Evolutionary conservation across 2,888 invertebrate genomes (phyloP), one percentile per base, ranked within the genome.

Genomic region (Amphipyra berbera): DNA sequence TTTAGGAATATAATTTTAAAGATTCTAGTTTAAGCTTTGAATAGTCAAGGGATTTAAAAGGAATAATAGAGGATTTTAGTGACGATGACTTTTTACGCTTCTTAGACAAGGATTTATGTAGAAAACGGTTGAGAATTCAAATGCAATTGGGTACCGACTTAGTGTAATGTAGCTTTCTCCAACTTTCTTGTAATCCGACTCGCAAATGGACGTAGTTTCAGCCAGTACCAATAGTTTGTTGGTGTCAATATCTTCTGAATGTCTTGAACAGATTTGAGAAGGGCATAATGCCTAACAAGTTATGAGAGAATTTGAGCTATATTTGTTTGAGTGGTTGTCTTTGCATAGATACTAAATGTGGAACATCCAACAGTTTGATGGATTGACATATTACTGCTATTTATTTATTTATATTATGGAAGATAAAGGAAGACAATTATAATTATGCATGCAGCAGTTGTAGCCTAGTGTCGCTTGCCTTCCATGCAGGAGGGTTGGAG

Each of bases 21-120:
- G 13, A 1, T 46, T 8, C n/a, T 9, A 2, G 12, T 42, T 8
- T 47, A 38, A 56, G 7, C 44, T 27, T 33, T 38, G 10, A 37
- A 49, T 65, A 70, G 21, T 37, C 33, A 27, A 52, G 38, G 50
- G 35, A 49, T 44, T 69, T 69, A 30, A 64, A 55, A 45, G 37
- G 33, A 41, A 65, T 59, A 52, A 64, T 15, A 41, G 8, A 1
- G 21, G 59, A 56, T 65, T 60, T 30, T 8, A 2, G 6, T 38
- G 33, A 35, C 33, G 8, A 52, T 40, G 44, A 68, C 57, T 62
- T 9, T 21, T 15, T 12, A 30, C 6, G 6, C 6, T 30, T 30
- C 27, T 30, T 30, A 30, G 15, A 27, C 4, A 38, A n/a, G 30
- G 42, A 48, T 64, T 69, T 50, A 15, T 8, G 46, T 37, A 12